Evolutionary conservation across 2,888 invertebrate genomes (phyloP), one percentile per base, ranked within the genome.

Genomic region (Chrysodeixis includens): DNA sequence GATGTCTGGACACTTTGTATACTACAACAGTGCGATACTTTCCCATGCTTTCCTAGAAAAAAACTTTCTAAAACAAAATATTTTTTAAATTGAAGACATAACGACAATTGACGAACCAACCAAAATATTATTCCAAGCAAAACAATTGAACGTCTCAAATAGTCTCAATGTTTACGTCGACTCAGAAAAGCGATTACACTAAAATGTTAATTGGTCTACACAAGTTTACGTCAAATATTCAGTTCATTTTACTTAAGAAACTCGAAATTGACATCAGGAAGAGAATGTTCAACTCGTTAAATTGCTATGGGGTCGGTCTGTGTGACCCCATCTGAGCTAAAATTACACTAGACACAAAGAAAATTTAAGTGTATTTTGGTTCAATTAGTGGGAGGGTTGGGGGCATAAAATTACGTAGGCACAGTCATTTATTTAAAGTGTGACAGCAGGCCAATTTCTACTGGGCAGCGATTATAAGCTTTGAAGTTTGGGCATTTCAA

Each of bases 311-410:
- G 92, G 91, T 49, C 12, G 84, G 82, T 83, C 86, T 79, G 75
- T 79, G 83, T 89, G 90, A 88, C 92, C 92, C 92, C 88, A 89
- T 88, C 89, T 83, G 86, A 88, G 86, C 91, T 91, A 90, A 92
- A 93, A 92, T 93, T 92, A 91, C 90, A 86, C 88, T 85, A 90
- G 91, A 90, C 90, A 91, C 92, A 92, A 93, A 93, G 93, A 92
- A 92, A 93, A 92, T 92, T 90, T 91, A 90, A 92, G 91, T 91
- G 91, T 92, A 92, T 93, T 93, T 92, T 90, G 91, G 93, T 90
- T 86, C 92, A 92, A 93, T 93, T 93, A 92, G 90, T 89, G 87
- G 87, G 86, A 79, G 81, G 85, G 86, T 79, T 83, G 86, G 85
- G 92, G 93, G 92, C 92, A 92, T 90, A 89, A 92, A 92, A 93